Conservation (phyloP, 2,888 invertebrate genomes). For the Pycnomerus fuliginosus region DNA sequence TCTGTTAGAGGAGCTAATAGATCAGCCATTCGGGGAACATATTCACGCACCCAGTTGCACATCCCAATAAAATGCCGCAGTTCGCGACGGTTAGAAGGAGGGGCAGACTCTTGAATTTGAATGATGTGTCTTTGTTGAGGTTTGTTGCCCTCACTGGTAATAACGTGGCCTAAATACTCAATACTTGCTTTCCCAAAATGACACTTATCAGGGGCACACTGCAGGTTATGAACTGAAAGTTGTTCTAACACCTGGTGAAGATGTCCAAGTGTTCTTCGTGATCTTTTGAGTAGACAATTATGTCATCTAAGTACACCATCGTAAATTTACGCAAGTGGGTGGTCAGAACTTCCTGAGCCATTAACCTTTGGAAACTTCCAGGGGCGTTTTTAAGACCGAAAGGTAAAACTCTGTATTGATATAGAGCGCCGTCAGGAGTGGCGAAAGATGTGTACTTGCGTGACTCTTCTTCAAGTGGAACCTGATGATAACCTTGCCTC, state of each 20-base stretch:
- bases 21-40: too few species aligned
- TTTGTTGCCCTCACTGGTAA: background rate
- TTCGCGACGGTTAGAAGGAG: too few species aligned
- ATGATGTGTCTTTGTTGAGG: background rate
- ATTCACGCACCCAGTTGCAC: too few species aligned
- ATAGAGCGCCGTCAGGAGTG: too few species aligned
- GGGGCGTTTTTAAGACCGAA: too few species aligned
- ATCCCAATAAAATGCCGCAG: too few species aligned
- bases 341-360: background rate
- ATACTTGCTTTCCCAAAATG: background rate
- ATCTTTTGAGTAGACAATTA: background rate
- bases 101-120: too few species aligned
- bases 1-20: too few species aligned
- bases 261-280: background rate
- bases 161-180: background rate
- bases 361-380: background rate
- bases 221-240: background rate
- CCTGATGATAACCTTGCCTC: background rate
- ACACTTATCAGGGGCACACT: background rate
- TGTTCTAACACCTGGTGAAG: background rate
- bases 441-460: background rate
- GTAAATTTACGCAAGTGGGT: background rate
- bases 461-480: background rate
- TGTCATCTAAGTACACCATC: background rate
- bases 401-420: too few species aligned